These are phyloP conservation scores for Podocnemis expansa DNA, from an alignment of 2,113 vertebrate genomes.

Conservation along the genomic window DNA sequence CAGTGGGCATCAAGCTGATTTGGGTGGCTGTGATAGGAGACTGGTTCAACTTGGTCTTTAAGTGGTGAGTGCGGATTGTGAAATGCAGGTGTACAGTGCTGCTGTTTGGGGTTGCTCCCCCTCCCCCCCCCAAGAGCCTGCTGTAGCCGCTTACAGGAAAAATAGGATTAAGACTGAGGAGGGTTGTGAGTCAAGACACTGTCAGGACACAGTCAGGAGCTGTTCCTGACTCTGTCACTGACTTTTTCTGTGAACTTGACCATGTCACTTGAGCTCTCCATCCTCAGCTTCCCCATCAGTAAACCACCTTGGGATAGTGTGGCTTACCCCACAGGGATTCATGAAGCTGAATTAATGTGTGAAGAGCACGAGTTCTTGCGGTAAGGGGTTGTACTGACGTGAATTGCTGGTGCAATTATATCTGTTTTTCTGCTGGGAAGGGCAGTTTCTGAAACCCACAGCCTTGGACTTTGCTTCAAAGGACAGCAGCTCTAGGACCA, in stretches of 20 bases:
- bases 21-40: constrained; percentile 92
- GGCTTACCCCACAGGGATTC: background rate
- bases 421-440: background rate
- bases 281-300: background rate
- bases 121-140: background rate
- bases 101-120: background rate
- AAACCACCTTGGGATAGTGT: background rate
- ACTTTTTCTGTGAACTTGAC: background rate
- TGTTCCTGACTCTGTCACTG: background rate
- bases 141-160: background rate
- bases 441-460: background rate
- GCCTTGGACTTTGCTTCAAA: background rate
- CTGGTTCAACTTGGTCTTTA: constrained; percentile 92
- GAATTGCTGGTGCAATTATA: background rate
- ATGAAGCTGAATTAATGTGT: background rate
- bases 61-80: constrained; percentile 80
- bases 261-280: background rate
- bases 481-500: background rate
- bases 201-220: too few species aligned
- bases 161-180: background rate
- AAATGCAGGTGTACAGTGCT: background rate
- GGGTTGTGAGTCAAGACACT: background rate
- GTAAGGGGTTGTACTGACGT: background rate
- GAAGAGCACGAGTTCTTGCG: background rate
- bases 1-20: constrained; percentile 88